Evolutionary conservation across 35 echinoderm and acorn worm genomes (phyloP), one percentile per base, ranked within the genome.

Genomic region (Eucidaris tribuloides): DNA sequence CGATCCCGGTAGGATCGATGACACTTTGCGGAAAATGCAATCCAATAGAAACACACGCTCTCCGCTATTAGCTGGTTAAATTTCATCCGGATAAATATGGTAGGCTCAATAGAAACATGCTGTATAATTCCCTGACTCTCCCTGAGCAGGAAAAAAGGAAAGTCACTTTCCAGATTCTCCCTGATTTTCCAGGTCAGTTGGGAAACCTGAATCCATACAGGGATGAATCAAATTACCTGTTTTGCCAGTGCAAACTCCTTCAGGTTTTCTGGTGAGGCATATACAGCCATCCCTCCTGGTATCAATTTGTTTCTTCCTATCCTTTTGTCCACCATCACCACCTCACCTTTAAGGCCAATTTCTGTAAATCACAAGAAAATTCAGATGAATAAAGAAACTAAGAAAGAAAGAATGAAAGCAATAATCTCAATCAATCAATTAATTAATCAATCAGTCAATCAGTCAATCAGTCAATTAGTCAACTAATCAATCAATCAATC

Each of bases 201-300:
- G n/a, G n/a, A n/a, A n/a, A n/a, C n/a, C n/a, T n/a, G n/a, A n/a
- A n/a, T n/a, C n/a, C n/a, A n/a, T n/a, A n/a, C n/a, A n/a, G n/a
- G n/a, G n/a, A n/a, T n/a, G n/a, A n/a, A n/a, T n/a, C n/a, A n/a
- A 38, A 33, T 44, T 44, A 36, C 68, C 68, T 74, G 36, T 22
- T 17, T 74, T 17, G 35, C 52, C 70, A 59, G 27, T 30, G 34
- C 72, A 79, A 87, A 87, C 71, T 97, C 90, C 37, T 86, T 42
- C 15, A 97, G 46, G 60, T 97, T 97, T 84, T 97, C 94, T 4
- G 86, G 90, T 20, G 90, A 86, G 37, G 94, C 90, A 78, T 97
- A 97, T 0, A 82, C 90, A 24, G 94, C 94, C 65, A 81, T 38
- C 17, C 81, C 79, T 18, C 60, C 18, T 39, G 57, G 70, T 30